These are phyloP conservation scores for Hipparchia semele DNA, from an alignment of 2,888 invertebrate species.

Conservation along the genomic window DNA sequence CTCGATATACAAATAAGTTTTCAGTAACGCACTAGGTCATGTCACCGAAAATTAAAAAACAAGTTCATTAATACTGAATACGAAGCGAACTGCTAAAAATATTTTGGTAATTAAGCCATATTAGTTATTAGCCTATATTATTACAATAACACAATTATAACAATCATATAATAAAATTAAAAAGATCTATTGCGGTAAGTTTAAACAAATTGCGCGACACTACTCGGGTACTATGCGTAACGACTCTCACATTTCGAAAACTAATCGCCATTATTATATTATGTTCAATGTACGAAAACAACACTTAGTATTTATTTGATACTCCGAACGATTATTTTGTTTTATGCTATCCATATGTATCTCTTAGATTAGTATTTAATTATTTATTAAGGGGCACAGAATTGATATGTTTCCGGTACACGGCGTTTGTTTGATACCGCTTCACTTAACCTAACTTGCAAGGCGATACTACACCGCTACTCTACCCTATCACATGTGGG, in stretches of 20 bases:
- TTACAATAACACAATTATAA: conserved; percentile 59
- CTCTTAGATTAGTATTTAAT: conserved; percentile 80
- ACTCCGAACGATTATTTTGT: conserved; percentile 78
- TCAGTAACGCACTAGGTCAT: conserved; percentile 64
- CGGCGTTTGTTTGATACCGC: conserved; percentile 86
- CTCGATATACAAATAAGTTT: conserved; percentile 81
- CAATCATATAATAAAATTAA: conserved; percentile 48
- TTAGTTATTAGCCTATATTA: conserved; percentile 57
- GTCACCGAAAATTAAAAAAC: conserved; percentile 62
- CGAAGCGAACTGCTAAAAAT: conserved; percentile 73
- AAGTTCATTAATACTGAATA: conserved; percentile 79
- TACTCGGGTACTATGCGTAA: conserved; percentile 66
- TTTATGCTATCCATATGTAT: conserved; percentile 80
- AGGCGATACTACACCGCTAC: conserved; percentile 80
- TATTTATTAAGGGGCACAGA: conserved; percentile 89
- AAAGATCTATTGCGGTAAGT: conserved; percentile 62
- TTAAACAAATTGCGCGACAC: conserved; percentile 69
- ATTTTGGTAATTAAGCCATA: conserved; percentile 81
- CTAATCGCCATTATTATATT: conserved; percentile 52
- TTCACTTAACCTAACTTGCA: conserved; percentile 82
- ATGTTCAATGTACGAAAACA: conserved; percentile 73
- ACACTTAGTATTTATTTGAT: conserved; percentile 80
- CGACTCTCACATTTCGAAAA: conserved; percentile 53
- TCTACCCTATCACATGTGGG: conserved; percentile 80
- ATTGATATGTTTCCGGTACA: conserved; percentile 90